Evolutionary conservation across 2,797 vertebrate species (phyloP).

Genomic region (Apogon hyalosoma): DNA sequence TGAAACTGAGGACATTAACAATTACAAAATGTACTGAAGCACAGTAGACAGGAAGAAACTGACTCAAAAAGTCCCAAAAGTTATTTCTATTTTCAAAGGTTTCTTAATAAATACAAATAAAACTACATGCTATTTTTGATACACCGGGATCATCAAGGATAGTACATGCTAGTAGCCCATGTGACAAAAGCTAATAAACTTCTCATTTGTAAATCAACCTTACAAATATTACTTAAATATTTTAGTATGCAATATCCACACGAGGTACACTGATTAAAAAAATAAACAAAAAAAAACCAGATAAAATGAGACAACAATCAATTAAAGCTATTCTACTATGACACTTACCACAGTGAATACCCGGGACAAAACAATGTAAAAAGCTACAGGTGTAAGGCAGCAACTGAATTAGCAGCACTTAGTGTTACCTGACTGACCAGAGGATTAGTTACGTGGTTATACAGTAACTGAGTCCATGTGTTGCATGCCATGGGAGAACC

Average conservation of each 20-base stretch:
- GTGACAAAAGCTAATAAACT: background rate
- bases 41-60: background rate
- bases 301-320: slow-evolving; percentile 8
- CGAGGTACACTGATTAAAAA: background rate
- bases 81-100: background rate
- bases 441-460: slow-evolving; percentile 62
- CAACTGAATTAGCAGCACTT: slow-evolving; percentile 41
- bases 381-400: slow-evolving; percentile 25
- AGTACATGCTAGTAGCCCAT: background rate
- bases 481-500: slow-evolving; percentile 24
- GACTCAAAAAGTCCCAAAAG: background rate
- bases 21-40: background rate
- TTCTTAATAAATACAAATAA: background rate
- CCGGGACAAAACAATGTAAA: slow-evolving; percentile 37
- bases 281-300: slow-evolving; percentile 10
- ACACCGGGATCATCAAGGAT: background rate
- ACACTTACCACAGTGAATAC: slow-evolving; percentile 63
- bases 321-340: slow-evolving; percentile 17
- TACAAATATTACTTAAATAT: background rate
- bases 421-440: slow-evolving; percentile 38
- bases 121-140: background rate
- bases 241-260: background rate
- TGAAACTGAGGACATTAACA: background rate
- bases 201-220: background rate
- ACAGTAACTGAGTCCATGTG: slow-evolving; percentile 34